Conservation (phyloP, 35 echinoderm and acorn worm genomes). For the Apostichopus parvimensis region DNA sequence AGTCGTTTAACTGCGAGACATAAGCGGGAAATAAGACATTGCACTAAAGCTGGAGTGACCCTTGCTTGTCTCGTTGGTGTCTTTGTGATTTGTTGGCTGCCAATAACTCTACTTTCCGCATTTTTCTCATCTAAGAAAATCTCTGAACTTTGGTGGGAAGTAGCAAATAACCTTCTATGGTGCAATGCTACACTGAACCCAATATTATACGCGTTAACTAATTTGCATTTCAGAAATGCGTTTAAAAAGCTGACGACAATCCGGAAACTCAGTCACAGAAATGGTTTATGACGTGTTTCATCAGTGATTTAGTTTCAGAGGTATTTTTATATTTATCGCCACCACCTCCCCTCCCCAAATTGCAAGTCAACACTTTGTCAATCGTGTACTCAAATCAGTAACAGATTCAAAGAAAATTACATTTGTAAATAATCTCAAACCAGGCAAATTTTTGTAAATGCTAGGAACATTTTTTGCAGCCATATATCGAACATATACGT, state of each 20-base stretch:
- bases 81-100: constrained; percentile 36
- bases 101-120: neutral
- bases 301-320: too few species aligned
- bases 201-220: constrained; percentile 39
- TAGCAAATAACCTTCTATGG: constrained; percentile 30
- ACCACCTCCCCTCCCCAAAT: too few species aligned
- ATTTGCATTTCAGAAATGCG: constrained; percentile 24
- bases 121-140: neutral
- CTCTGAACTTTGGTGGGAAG: constrained; percentile 47
- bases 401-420: too few species aligned
- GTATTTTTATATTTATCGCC: too few species aligned
- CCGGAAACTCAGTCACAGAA: neutral
- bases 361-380: too few species aligned
- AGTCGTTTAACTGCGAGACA: neutral
- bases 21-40: neutral
- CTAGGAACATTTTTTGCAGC: too few species aligned
- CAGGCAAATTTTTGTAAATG: too few species aligned
- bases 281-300: neutral
- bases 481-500: too few species aligned
- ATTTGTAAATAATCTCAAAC: too few species aligned
- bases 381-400: too few species aligned
- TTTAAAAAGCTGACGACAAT: neutral
- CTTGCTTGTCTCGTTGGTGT: constrained; percentile 12
- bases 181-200: constrained; percentile 34
- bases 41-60: constrained; percentile 26